Base-by-base conservation (phyloP, 2,113 vertebrate genomes). In the Pluvianellus socialis region DNA sequence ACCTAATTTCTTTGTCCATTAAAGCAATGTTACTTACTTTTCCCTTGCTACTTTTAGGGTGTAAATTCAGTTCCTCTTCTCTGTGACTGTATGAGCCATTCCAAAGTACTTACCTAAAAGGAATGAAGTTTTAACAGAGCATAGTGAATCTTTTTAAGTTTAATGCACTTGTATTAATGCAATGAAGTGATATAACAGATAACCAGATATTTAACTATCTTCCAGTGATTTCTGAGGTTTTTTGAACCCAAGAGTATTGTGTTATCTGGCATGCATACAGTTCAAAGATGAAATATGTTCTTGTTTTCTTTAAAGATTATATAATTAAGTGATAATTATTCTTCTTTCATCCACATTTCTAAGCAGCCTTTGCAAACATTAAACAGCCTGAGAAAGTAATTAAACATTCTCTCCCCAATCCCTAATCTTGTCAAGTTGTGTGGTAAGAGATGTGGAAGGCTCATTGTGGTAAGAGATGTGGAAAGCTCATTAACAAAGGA, bases 301-400 rank as follows among this genome's bases (percentile, higher is more conserved):
- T 65, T 94, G 11, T 89, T 92, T 90, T 87, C 68, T 79, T 86
- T 68, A 86, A 93, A 77, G 70, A 52, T 87, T 85, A 72, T 87
- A 42, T 67, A 95, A 85, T 93, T 71, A 87, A 62, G n/a, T 91
- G 32, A 65, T 88, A 95, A 92, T 91, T 89, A 67, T 82, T 95
- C 16, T 90, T 12, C 82, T 92, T 92, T 65, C 56, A 65, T 86
- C 44, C 53, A 35, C 30, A 30, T 11, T 82, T 96, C 74, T 86
- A 79, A 92, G 44, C 26, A 93, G n/a, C 26, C 44, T 88, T 88
- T 88, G 40, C 66, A 95, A 94, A 94, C 40, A 81, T 82, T 92
- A 65, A 88, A 55, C 66, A 93, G 40, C 62, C 49, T 72, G 33
- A 24, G 38, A 90, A 88, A 86, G 52, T 92, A 94, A 93, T 88